A percentile compares a stretch with the other conserved stretches of the same genome.
These are phyloP conservation scores for Pluvialis apricaria DNA, from an alignment of 2,113 vertebrate genomes.

Conservation along the genomic window DNA sequence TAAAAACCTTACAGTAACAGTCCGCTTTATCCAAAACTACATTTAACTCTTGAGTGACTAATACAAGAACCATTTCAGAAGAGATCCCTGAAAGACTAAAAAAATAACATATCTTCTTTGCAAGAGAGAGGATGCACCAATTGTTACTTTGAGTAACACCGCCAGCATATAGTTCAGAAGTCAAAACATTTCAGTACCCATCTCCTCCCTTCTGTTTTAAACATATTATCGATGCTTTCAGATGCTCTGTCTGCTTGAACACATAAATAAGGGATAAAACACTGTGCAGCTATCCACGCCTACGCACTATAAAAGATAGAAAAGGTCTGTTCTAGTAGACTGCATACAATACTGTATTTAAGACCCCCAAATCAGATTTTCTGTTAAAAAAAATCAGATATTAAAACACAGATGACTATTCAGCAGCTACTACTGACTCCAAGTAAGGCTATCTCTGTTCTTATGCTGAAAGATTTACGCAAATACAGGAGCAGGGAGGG, in stretches of 20 bases:
- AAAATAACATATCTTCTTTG: not conserved
- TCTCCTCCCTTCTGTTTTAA: not conserved
- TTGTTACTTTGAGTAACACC: not conserved
- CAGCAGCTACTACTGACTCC: not conserved
- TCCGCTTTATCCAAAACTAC: not conserved
- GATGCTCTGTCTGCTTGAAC: not conserved
- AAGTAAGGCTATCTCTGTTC: not conserved
- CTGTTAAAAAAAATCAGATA: not conserved
- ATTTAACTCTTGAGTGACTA: slow-evolving; percentile 35
- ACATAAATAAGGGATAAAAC: not conserved
- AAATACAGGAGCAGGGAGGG: not conserved
- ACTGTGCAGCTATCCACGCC: not conserved
- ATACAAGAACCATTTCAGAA: not conserved
- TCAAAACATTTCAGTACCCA: not conserved
- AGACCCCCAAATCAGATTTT: slow-evolving; percentile 46
- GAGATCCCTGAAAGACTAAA: not conserved
- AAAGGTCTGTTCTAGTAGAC: slow-evolving; percentile 27
- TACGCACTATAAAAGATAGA: not conserved
- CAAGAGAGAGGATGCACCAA: not conserved
- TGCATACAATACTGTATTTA: slow-evolving; percentile 40
- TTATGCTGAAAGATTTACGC: not conserved
- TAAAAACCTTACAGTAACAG: slow-evolving; percentile 40
- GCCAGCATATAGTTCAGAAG: not conserved
- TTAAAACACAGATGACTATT: slow-evolving; percentile 51
- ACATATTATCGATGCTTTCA: not conserved